Evolutionary conservation across 1,140 invertebrate genomes (phyloP), one percentile per base, ranked within the genome.

Genomic region (Venturia canescens): DNA sequence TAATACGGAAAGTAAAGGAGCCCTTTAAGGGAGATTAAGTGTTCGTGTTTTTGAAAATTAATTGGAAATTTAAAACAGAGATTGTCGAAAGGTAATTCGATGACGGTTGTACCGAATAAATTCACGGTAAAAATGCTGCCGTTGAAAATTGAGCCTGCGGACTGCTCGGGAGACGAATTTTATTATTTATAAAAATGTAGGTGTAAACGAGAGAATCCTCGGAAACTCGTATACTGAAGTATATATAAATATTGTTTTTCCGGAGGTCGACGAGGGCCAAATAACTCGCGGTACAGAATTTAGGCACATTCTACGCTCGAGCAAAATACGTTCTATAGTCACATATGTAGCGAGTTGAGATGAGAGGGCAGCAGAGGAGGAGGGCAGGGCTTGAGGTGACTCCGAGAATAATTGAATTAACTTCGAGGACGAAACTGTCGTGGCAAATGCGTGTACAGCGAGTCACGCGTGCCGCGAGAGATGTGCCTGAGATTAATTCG

Each of bases 341-440:
- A 57, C 21, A 26, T 27, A 27, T 63, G 23, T 63, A 27, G 9
- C 23, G 27, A 63, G 60, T 63, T 63, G 9, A 53, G 50, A 44
- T 44, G 38, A 44, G 13, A 44, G 50, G 50, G 18, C 16, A n/a
- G 50, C 50, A 44, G 27, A 77, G 75, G 23, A 38, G 38, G 29
- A 7, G 29, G 79, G 53, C 34, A 60, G 29, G 79, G 53, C 34
- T 44, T 66, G 38, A 9, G 44, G 70, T 23, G 31, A 79, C 74
- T 81, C 67, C 78, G 66, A 82, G 71, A 78, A 69, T 83, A 84
- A 84, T 84, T 84, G 76, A 84, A 84, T 84, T 84, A 84, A 84
- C 79, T 84, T 80, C 63, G 76, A 84, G 80, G 79, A 79, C 76
- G 44, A 81, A 81, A 82, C 71, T 81, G 79, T 81, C 81, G 81